Evolutionary conservation across 2,888 invertebrate species (phyloP).

Genomic region (Philereme transversata): DNA sequence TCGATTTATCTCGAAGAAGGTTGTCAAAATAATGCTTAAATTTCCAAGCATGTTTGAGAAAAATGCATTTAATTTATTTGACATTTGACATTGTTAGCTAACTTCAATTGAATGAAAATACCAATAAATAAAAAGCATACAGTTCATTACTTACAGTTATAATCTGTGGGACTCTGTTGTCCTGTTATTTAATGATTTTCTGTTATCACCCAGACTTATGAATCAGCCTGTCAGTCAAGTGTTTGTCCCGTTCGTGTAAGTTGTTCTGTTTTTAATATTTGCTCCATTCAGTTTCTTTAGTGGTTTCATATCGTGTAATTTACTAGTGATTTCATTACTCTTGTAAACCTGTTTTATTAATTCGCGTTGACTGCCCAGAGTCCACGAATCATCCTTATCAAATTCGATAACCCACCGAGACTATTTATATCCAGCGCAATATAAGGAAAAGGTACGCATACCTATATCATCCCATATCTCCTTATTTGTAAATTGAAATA

Average conservation of each 20-base stretch:
- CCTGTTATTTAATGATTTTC: conserved; percentile 16
- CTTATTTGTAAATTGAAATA: neutral
- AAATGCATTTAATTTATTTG: too few relatives aligned
- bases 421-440: conserved; percentile 18
- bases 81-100: neutral
- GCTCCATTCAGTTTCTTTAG: neutral
- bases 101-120: neutral
- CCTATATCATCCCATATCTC: neutral
- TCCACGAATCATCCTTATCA: conserved; percentile 88
- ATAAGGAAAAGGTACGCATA: conserved; percentile 7
- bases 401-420: conserved; percentile 33
- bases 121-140: neutral
- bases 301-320: neutral
- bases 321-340: neutral
- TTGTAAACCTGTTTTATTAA: conserved; percentile 39
- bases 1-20: too few relatives aligned
- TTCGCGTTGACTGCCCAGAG: conserved; percentile 98
- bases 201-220: conserved; percentile 8
- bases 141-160: neutral
- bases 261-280: neutral
- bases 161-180: conserved; percentile 11
- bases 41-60: too few relatives aligned
- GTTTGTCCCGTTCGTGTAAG: conserved; percentile 13
- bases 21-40: too few relatives aligned
- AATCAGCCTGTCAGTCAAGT: conserved; percentile 12